Percentiles rank a stretch among this genome's conserved stretches.
These are phyloP conservation scores for Entelurus aequoreus DNA, from an alignment of 2,113 vertebrate genomes.

Conservation along the genomic window DNA sequence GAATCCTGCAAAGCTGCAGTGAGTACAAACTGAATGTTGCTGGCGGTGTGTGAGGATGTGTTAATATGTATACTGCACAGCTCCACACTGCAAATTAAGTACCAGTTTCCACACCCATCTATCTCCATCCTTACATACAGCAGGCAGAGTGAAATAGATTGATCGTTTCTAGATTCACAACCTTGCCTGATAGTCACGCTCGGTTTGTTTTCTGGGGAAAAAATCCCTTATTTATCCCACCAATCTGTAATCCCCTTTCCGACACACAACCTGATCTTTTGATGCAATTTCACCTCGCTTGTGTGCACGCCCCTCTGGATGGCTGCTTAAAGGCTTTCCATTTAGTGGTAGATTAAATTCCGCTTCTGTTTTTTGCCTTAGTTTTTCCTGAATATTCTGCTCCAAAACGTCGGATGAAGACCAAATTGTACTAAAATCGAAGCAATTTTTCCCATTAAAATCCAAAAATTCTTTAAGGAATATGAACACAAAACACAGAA, in stretches of 20 bases:
- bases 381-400: constrained; percentile 18
- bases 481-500: no score
- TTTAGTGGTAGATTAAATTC: constrained; percentile 70
- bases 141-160: constrained; percentile 52
- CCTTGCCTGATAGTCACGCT: constrained; percentile 54
- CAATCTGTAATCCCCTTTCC: constrained; percentile 57
- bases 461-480: no score
- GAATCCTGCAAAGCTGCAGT: constrained; percentile 45
- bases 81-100: constrained; percentile 35
- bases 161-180: constrained; percentile 56
- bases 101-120: constrained; percentile 52
- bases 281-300: constrained; percentile 57
- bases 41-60: constrained; percentile 28
- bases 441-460: no score
- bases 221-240: constrained; percentile 57
- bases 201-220: constrained; percentile 46
- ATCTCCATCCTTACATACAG: constrained; percentile 41
- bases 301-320: constrained; percentile 48
- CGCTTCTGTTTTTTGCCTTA: constrained; percentile 61
- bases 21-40: constrained; percentile 32
- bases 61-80: constrained; percentile 46
- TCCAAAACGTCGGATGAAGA: no score
- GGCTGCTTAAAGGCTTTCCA: constrained; percentile 67
- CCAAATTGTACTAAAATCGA: no score
- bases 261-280: constrained; percentile 52